These are phyloP conservation scores for Octopus bimaculoides DNA, from an alignment of 1,140 invertebrate species.

Conservation along the genomic window DNA sequence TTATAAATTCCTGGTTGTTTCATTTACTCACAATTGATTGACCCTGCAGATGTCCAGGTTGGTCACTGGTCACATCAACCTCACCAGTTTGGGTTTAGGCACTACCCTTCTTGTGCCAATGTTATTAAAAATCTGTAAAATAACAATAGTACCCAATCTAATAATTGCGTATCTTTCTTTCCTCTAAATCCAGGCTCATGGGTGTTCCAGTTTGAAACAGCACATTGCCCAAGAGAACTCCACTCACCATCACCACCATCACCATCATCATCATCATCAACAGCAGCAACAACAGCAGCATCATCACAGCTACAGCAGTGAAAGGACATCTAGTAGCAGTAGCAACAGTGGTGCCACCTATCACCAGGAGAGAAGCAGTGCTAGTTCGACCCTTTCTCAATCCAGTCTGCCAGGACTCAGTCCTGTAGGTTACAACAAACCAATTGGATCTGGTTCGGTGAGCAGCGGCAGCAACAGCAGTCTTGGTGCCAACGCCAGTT, in stretches of 20 bases:
- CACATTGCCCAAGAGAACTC: not conserved
- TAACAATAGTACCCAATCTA: too few species aligned
- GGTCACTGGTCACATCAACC: too few species aligned
- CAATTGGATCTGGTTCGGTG: not conserved
- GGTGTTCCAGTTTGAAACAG: not conserved
- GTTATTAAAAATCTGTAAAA: too few species aligned
- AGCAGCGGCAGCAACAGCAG: not conserved
- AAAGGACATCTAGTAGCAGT: not conserved
- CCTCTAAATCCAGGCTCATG: not conserved
- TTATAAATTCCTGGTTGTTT: too few species aligned
- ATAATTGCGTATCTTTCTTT: too few species aligned
- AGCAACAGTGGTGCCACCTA: conserved; percentile 29
- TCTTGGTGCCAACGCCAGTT: not conserved
- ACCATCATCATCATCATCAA: conserved; percentile 25
- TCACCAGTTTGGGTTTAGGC: too few species aligned
- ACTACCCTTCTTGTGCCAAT: too few species aligned
- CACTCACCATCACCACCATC: conserved; percentile 9
- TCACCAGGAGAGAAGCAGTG: conserved; percentile 36
- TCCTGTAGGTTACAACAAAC: not conserved
- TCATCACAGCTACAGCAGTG: conserved; percentile 19
- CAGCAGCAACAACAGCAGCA: conserved; percentile 20
- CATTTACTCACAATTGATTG: too few species aligned
- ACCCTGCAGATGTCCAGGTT: too few species aligned
- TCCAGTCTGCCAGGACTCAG: conserved; percentile 33
- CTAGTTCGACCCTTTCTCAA: conserved; percentile 36